phyloP scores from a whole-genome alignment of 1,140 invertebrate genomes.

The Lanistes nyassanus region DNA sequence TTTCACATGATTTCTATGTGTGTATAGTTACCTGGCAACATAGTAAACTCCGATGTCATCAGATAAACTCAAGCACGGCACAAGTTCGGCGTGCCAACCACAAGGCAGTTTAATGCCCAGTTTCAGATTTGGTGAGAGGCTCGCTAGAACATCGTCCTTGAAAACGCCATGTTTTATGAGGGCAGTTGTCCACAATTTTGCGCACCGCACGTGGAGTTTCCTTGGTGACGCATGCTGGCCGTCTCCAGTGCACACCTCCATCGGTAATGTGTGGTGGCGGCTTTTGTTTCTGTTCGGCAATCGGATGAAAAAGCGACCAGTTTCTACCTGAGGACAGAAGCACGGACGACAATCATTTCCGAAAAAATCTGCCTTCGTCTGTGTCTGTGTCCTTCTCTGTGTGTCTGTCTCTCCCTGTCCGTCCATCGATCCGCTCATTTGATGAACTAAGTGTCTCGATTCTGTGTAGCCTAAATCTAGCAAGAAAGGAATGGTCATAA shows the following conservation, averaged over 20 bases:
- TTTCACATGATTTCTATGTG: too few relatives aligned
- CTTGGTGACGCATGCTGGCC: conserved; percentile 32
- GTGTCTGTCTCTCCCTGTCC: neutral
- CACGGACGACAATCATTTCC: neutral
- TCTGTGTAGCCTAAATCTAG: too few relatives aligned
- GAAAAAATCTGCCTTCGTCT: neutral
- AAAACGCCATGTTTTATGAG: conserved; percentile 25
- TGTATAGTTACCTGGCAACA: conserved; percentile 15
- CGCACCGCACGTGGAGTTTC: conserved; percentile 35
- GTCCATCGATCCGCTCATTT: neutral
- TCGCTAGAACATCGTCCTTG: neutral
- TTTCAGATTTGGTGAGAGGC: neutral
- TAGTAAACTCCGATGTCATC: conserved; percentile 4
- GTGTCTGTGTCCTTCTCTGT: neutral
- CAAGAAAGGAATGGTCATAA: too few relatives aligned
- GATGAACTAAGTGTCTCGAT: too few relatives aligned
- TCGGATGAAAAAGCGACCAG: neutral
- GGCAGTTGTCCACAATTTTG: conserved; percentile 27
- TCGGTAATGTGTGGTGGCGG: too few relatives aligned
- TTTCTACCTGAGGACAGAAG: neutral
- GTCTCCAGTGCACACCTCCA: conserved; percentile 36
- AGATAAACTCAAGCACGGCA: conserved; percentile 13
- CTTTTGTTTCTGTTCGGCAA: neutral
- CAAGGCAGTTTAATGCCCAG: neutral
- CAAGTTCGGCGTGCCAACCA: conserved; percentile 17